Percentiles rank a stretch among this genome's conserved stretches.
phyloP scores from a whole-genome alignment of 2,888 invertebrate species.

The Cheilosia soror region DNA sequence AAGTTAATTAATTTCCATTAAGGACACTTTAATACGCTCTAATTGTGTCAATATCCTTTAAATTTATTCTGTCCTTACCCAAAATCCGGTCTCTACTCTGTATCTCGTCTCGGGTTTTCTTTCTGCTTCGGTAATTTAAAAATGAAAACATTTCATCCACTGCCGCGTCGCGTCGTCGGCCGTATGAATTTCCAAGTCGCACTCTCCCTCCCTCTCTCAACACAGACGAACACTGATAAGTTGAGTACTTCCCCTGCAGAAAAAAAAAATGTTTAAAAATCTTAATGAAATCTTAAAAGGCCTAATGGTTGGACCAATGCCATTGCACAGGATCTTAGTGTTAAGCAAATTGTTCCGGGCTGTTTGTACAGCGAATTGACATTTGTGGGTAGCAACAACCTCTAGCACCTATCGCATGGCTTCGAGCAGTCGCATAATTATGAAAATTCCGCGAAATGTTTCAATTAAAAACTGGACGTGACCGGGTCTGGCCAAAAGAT shows the following conservation, averaged over 20 bases:
- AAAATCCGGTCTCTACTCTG: neutral
- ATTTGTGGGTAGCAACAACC: neutral
- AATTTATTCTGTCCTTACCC: slow-evolving; percentile 18
- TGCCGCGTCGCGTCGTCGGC: neutral
- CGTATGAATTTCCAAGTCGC: slow-evolving; percentile 39
- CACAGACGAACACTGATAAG: slow-evolving; percentile 42
- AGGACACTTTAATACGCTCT: slow-evolving; percentile 59
- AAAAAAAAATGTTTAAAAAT: slow-evolving; percentile 48
- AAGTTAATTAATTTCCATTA: slow-evolving; percentile 69
- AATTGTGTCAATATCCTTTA: slow-evolving; percentile 58
- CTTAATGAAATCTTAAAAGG: slow-evolving; percentile 58
- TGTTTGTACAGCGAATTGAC: slow-evolving; percentile 16
- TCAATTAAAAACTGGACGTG: slow-evolving; percentile 63
- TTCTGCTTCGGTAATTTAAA: slow-evolving; percentile 21
- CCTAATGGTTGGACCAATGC: slow-evolving; percentile 2
- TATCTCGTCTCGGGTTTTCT: neutral
- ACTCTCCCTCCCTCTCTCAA: neutral
- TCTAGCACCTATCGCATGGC: slow-evolving; percentile 3
- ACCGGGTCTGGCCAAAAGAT: slow-evolving; percentile 32
- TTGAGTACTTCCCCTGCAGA: slow-evolving; percentile 1
- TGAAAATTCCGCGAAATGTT: slow-evolving; percentile 51
- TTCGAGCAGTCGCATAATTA: slow-evolving; percentile 31
- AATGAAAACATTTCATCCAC: slow-evolving; percentile 37
- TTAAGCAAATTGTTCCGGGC: slow-evolving; percentile 42
- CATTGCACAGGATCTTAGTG: neutral